Percentiles rank a stretch among this genome's conserved stretches.
These are phyloP conservation scores for Lasioglossum figueresi DNA, from an alignment of 2,888 invertebrate species.

Conservation along the genomic window DNA sequence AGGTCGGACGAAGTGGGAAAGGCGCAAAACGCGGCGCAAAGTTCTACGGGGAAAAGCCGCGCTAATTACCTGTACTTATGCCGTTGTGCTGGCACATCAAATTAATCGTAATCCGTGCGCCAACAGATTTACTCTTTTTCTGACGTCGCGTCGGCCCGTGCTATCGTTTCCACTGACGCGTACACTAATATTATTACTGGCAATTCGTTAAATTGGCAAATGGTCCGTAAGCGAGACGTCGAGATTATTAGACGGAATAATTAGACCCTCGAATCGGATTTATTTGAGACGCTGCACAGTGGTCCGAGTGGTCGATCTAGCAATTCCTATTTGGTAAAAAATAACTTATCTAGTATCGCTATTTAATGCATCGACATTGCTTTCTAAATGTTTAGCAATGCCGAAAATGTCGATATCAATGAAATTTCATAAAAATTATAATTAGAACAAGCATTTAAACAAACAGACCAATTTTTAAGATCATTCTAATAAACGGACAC, in stretches of 20 bases:
- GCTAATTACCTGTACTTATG: slow-evolving; percentile 63
- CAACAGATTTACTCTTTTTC: slow-evolving; percentile 36
- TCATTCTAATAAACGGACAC: no score
- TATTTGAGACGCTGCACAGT: neutral
- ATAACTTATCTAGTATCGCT: no score
- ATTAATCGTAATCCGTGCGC: slow-evolving; percentile 59
- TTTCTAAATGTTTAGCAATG: no score
- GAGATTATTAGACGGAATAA: neutral
- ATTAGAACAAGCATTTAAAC: no score
- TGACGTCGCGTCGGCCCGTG: neutral
- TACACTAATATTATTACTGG: neutral
- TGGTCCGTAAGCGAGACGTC: neutral
- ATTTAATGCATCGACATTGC: no score
- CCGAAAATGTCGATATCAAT: no score
- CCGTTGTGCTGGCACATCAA: slow-evolving; percentile 45
- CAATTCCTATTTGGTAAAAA: no score
- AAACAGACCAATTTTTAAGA: no score
- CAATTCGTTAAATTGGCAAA: neutral
- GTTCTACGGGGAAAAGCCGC: slow-evolving; percentile 26
- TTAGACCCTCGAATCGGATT: neutral
- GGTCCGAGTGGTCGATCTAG: no score
- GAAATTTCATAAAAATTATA: no score
- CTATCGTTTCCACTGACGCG: neutral
- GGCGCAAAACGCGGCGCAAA: slow-evolving; percentile 35
- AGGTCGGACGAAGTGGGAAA: neutral